Base-by-base conservation (phyloP, 2,888 invertebrate genomes). In the Cephonodes hylas region DNA sequence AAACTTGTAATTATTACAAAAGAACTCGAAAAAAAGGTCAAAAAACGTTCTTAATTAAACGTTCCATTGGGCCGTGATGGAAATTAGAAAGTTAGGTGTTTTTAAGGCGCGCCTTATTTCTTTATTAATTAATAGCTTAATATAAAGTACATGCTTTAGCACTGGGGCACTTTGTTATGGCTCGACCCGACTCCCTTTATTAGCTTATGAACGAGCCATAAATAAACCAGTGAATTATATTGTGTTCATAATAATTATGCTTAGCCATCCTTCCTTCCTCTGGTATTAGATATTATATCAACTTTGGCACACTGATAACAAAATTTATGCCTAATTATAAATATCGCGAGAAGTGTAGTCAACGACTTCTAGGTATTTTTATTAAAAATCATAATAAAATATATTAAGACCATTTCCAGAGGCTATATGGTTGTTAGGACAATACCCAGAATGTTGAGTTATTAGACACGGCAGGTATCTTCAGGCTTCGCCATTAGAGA, bases 121-220 rank as follows among this genome's bases (percentile, higher is more conserved):
- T 71, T 80, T 75, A 75, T 77, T 80, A 80, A 81, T 81, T 80
- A 79, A 78, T 74, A 75, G 71, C 74, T 76, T 75, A 68, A 79
- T 76, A 75, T 75, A 72, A 78, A 79, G 76, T 68, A 73, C 69
- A 69, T 66, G 67, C 67, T 67, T 67, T 62, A 66, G 66, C 46
- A 45, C 59, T n/a, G 56, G 23, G 59, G 62, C 63, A 63, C 63
- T 69, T 71, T 68, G 63, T 66, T 64, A 63, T 63, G 60, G n/a
- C 53, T 56, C 44, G 63, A 56, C 56, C 59, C 56, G 38, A 44
- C 34, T 42, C 60, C 60, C 56, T 66, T 66, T 64, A 62, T 65
- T 59, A 64, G 48, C 64, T 61, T 61, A 64, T 63, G 63, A 66
- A 65, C 65, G 46, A 63, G 42, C 44, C 48, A 60, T 66, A 65